Conservation (phyloP, 2,888 invertebrate genomes). For the Hemithea aestivaria region DNA sequence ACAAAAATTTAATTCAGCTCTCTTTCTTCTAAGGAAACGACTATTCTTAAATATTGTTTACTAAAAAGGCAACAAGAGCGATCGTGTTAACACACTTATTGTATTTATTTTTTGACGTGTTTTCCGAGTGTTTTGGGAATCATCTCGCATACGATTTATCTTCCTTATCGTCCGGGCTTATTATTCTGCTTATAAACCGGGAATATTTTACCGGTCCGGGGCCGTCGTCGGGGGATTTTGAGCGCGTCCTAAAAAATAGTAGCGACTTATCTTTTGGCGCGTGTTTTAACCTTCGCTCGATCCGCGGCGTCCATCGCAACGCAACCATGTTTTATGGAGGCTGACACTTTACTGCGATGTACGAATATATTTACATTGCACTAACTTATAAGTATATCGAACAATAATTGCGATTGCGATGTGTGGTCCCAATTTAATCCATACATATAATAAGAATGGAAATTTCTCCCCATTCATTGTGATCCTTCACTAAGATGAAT, state of each 20-base stretch:
- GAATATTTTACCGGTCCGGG: constrained; percentile 62
- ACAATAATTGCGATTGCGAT: no score
- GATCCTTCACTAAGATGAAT: no score
- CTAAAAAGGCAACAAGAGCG: no score
- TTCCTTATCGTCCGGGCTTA: constrained; percentile 39
- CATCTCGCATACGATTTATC: constrained; percentile 21
- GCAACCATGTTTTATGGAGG: constrained; percentile 60
- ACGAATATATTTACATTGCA: no score
- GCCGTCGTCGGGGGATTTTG: constrained; percentile 67
- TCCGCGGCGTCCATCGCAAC: constrained; percentile 31
- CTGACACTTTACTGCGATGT: constrained; percentile 21
- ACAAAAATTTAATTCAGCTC: no score
- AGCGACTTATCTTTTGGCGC: constrained; percentile 60
- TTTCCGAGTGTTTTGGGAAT: constrained; percentile 26
- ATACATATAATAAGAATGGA: no score
- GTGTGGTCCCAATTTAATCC: no score
- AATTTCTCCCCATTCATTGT: no score
- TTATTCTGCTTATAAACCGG: constrained; percentile 70
- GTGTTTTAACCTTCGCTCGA: constrained; percentile 51
- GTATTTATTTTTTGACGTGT: constrained; percentile 10
- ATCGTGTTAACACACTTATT: constrained; percentile 2
- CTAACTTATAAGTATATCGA: no score
- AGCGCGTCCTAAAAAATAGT: constrained; percentile 69
- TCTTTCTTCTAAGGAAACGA: no score
- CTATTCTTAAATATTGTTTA: no score